These are phyloP conservation scores for Oryzias woworae DNA, from an alignment of 2,113 vertebrate species.

Conservation along the genomic window DNA sequence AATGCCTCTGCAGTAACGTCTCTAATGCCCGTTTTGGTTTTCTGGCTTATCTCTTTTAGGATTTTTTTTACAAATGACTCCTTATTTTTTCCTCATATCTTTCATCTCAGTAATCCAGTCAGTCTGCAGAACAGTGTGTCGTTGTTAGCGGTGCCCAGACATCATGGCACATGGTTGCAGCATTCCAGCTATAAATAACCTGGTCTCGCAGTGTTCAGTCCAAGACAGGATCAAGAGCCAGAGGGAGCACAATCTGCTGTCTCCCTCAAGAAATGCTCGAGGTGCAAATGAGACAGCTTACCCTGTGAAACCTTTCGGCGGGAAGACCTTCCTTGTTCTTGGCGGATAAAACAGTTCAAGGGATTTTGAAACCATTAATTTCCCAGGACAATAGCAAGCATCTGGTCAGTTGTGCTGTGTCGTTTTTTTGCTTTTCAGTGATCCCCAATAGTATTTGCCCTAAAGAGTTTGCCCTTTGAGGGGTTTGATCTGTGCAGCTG, in stretches of 20 bases:
- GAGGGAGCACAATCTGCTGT: conserved; percentile 71
- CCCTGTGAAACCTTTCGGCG: conserved; percentile 21
- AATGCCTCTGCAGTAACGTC: conserved; percentile 27
- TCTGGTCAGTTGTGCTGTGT: conserved; percentile 5
- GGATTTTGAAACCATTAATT: conserved; percentile 37
- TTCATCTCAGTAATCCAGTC: conserved; percentile 24
- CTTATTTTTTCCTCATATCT: not conserved
- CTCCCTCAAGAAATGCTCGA: conserved; percentile 60
- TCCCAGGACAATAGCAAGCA: conserved; percentile 1
- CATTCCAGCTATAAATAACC: conserved; percentile 69
- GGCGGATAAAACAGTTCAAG: conserved; percentile 10
- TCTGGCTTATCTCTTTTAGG: not conserved
- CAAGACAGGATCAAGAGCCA: conserved; percentile 60
- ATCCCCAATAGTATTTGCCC: not conserved
- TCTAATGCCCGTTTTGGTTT: not conserved
- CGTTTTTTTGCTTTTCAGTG: not conserved
- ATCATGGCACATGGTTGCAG: conserved; percentile 67
- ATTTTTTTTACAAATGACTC: conserved; percentile 13
- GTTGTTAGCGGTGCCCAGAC: conserved; percentile 53
- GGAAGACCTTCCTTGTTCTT: conserved; percentile 26
- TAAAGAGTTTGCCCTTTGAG: not conserved
- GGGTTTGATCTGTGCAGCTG: not conserved
- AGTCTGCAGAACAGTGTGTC: conserved; percentile 46
- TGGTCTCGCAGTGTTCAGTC: conserved; percentile 52
- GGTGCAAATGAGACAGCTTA: conserved; percentile 44